Percentiles rank a stretch among this genome's conserved stretches.
These are phyloP conservation scores for Drosophila ficusphila DNA, from an alignment of 1,140 invertebrate species.

Conservation along the genomic window DNA sequence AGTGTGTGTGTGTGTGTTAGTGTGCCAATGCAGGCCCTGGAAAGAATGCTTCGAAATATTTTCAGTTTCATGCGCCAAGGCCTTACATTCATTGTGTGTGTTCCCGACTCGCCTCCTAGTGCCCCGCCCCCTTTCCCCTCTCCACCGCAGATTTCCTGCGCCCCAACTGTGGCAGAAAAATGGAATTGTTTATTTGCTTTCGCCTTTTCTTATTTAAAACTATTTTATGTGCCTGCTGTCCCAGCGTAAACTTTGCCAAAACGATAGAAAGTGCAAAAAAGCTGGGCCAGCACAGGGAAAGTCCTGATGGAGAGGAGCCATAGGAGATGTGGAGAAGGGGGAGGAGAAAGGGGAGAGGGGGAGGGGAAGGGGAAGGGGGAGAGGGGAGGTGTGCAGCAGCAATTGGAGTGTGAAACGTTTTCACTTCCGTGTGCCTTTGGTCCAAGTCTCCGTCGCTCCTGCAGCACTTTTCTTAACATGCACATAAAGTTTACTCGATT, in stretches of 20 bases:
- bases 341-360: not conserved
- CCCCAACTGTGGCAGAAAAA: constrained; percentile 52
- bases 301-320: constrained; percentile 1
- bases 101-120: constrained; percentile 44
- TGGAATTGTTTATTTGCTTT: constrained; percentile 82
- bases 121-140: not conserved
- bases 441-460: constrained; percentile 26
- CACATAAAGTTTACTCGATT: constrained; percentile 79
- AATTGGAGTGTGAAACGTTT: constrained; percentile 82
- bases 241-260: constrained; percentile 73
- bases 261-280: constrained; percentile 48
- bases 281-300: constrained; percentile 4
- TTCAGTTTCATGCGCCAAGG: constrained; percentile 76
- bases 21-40: constrained; percentile 64
- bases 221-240: constrained; percentile 80
- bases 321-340: not conserved
- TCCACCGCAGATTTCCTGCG: too few relatives aligned
- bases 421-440: constrained; percentile 70
- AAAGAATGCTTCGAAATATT: constrained; percentile 78
- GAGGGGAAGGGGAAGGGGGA: not conserved
- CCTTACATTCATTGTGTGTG: constrained; percentile 72
- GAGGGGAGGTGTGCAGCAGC: constrained; percentile 30
- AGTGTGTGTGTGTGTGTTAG: constrained; percentile 53
- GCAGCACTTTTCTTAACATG: constrained; percentile 73
- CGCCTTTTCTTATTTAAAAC: constrained; percentile 81